Evolutionary conservation across 2,888 invertebrate species (phyloP).

Genomic region (Dastarcus helophoroides): DNA sequence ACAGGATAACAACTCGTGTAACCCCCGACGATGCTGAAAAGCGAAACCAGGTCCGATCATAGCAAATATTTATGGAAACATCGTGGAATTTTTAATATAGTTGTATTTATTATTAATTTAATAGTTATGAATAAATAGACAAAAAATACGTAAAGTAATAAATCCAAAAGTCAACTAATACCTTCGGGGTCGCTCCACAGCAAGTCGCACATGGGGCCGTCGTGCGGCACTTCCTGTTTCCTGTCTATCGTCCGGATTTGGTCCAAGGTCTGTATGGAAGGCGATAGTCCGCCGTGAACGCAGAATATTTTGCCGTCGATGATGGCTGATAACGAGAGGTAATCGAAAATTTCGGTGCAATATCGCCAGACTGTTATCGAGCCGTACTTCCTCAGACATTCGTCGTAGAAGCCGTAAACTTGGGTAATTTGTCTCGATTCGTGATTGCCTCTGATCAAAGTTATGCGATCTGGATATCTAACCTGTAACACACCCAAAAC

Average conservation of each 20-base stretch:
- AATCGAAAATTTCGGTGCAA: constrained; percentile 99
- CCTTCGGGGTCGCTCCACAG: constrained; percentile 99
- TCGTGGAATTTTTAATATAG: no score
- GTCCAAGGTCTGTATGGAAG: constrained; percentile 96
- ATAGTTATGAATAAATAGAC: no score
- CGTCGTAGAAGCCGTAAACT: constrained; percentile 99
- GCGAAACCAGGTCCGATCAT: no score
- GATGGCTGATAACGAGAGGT: constrained; percentile 89
- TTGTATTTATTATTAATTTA: no score
- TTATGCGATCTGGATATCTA: constrained; percentile 97
- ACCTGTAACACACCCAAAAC: no score
- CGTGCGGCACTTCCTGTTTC: constrained; percentile 96
- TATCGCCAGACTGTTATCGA: constrained; percentile 98
- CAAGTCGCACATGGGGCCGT: constrained; percentile 99
- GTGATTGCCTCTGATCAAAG: constrained; percentile 95
- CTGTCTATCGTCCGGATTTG: constrained; percentile 97
- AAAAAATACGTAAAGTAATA: background rate
- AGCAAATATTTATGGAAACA: no score
- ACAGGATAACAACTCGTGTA: no score
- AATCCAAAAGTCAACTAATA: constrained; percentile 32
- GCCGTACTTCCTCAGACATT: constrained; percentile 96
- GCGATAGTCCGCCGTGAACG: constrained; percentile 81
- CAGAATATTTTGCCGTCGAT: constrained; percentile 99
- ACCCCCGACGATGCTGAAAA: no score
- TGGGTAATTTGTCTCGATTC: constrained; percentile 99